A percentile compares a stretch with the other conserved stretches of the same genome.
These are phyloP conservation scores for Albula glossodonta DNA, from an alignment of 2,113 vertebrate genomes.

Conservation along the genomic window DNA sequence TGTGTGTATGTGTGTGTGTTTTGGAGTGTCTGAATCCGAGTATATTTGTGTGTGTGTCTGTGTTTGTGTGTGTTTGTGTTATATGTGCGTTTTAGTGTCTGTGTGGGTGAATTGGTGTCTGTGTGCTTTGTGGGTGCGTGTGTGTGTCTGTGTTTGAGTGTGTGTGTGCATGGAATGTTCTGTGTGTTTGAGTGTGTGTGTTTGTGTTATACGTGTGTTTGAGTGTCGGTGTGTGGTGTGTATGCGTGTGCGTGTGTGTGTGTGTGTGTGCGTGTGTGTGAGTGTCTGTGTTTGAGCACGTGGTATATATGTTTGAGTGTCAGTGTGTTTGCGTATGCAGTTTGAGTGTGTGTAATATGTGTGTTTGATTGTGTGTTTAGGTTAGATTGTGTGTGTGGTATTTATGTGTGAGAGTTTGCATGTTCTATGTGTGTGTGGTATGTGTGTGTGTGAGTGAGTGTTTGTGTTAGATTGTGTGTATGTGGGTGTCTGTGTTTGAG, in stretches of 20 bases:
- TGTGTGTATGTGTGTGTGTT: too few species aligned
- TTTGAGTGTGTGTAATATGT: neutral
- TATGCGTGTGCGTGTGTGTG: neutral
- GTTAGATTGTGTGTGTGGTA: neutral
- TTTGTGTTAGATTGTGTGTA: neutral
- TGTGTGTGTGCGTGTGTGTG: neutral
- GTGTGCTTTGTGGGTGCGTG: neutral
- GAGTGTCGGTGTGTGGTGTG: neutral
- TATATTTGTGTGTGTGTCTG: conserved; percentile 5
- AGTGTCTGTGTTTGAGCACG: neutral
- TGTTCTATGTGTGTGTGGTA: neutral
- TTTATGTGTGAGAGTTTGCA: neutral
- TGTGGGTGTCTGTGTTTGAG: neutral
- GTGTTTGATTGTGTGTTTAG: neutral
- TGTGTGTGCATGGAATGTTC: too few species aligned
- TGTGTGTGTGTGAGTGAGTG: neutral
- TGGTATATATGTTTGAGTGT: neutral
- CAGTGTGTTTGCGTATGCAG: neutral
- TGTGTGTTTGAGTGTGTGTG: conserved; percentile 13
- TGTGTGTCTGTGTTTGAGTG: neutral
- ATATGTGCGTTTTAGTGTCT: neutral
- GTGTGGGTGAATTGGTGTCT: neutral
- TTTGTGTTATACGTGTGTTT: neutral
- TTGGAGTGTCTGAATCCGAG: too few species aligned
- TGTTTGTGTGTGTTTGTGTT: neutral